These are phyloP conservation scores for Eolophus roseicapilla DNA, from an alignment of 2,113 vertebrate genomes.

Conservation along the genomic window DNA sequence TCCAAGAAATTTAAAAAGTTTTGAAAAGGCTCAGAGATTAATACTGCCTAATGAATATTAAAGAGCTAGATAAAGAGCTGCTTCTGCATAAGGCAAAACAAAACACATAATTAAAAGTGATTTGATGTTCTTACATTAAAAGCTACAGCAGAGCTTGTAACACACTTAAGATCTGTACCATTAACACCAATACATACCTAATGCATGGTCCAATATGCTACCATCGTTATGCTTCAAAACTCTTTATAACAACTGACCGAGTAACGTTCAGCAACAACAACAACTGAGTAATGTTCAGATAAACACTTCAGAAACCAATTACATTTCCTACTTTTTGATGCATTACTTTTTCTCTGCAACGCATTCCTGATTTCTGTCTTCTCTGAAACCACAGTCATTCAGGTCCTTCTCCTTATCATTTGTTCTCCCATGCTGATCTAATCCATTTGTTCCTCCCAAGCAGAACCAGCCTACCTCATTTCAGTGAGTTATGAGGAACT, in stretches of 20 bases:
- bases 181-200: neutral
- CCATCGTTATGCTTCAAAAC: neutral
- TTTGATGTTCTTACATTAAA: neutral
- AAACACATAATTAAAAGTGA: neutral
- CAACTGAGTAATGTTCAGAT: neutral
- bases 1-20: neutral
- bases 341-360: neutral
- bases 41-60: neutral
- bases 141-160: neutral
- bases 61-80: neutral
- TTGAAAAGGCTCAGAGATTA: neutral
- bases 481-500: conserved; percentile 65
- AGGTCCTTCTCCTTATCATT: neutral
- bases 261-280: neutral
- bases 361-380: neutral
- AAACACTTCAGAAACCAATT: neutral
- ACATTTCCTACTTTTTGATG: neutral
- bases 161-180: neutral
- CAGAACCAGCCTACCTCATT: conserved; percentile 41
- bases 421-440: conserved; percentile 57
- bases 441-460: conserved; percentile 43
- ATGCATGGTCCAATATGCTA: neutral
- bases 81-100: neutral
- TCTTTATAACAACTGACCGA: neutral
- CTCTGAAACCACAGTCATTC: neutral